These are phyloP conservation scores for Drosophila pandora DNA, from an alignment of 1,140 invertebrate species.

Conservation along the genomic window DNA sequence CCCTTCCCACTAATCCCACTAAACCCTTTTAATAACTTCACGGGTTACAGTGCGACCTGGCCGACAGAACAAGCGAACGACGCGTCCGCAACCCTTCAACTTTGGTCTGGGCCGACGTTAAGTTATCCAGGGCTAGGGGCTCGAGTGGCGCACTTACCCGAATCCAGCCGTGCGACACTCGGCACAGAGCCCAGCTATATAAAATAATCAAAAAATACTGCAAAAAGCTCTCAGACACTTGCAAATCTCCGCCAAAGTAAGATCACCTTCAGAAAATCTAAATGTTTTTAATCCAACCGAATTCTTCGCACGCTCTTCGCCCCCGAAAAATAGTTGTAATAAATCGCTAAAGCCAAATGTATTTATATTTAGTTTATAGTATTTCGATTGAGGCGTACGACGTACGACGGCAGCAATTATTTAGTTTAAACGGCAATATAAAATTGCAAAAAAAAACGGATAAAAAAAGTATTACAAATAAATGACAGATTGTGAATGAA, in stretches of 20 bases:
- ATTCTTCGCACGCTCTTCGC: constrained; percentile 32
- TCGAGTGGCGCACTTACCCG: constrained; percentile 37
- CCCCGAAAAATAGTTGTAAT: constrained; percentile 11
- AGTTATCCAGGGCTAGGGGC: not conserved
- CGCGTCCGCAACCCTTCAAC: constrained; percentile 61
- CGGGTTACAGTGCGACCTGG: constrained; percentile 37
- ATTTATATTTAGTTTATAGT: constrained; percentile 43
- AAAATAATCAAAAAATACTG: constrained; percentile 36
- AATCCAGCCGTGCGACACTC: constrained; percentile 54
- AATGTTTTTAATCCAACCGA: constrained; percentile 39
- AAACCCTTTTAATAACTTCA: not conserved
- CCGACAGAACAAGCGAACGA: constrained; percentile 65
- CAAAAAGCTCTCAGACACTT: constrained; percentile 38
- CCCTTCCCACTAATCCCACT: not conserved
- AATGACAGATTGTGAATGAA: constrained; percentile 21
- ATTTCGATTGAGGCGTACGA: constrained; percentile 24
- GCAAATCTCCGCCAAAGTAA: constrained; percentile 29
- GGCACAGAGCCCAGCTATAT: constrained; percentile 8
- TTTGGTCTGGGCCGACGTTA: constrained; percentile 82
- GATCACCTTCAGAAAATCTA: constrained; percentile 49
- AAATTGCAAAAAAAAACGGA: constrained; percentile 31
- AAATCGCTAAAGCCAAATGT: constrained; percentile 27
- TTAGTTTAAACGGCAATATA: constrained; percentile 41
- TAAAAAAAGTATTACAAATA: constrained; percentile 26
- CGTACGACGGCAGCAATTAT: constrained; percentile 29